Percentiles rank a stretch among this genome's conserved stretches.
These are phyloP conservation scores for Cybosia mesomella DNA, from an alignment of 2,888 invertebrate genomes.

Conservation along the genomic window DNA sequence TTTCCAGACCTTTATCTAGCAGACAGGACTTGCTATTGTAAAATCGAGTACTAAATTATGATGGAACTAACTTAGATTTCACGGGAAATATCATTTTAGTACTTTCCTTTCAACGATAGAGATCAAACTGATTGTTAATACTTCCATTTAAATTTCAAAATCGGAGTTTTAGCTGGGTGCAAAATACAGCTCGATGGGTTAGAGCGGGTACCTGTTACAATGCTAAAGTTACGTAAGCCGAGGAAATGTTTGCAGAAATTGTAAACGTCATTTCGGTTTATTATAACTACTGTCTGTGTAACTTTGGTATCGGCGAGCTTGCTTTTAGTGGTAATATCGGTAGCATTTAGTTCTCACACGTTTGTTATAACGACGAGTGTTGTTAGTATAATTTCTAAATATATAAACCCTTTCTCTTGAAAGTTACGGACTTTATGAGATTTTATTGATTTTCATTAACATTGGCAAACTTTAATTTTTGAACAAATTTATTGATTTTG, in stretches of 20 bases:
- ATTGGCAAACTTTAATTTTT: no score
- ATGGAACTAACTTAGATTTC: slow-evolving; percentile 74
- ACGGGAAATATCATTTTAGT: slow-evolving; percentile 66
- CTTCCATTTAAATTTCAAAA: slow-evolving; percentile 75
- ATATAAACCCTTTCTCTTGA: neutral
- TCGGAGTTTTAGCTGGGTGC: slow-evolving; percentile 56
- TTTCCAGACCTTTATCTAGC: slow-evolving; percentile 70
- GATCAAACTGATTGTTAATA: slow-evolving; percentile 67
- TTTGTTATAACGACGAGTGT: neutral
- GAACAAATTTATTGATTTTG: no score
- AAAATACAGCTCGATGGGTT: slow-evolving; percentile 55
- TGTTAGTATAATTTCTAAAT: neutral
- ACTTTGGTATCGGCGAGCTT: neutral
- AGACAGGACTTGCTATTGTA: slow-evolving; percentile 72
- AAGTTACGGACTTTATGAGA: neutral
- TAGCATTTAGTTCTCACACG: neutral
- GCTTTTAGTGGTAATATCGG: neutral
- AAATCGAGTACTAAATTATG: slow-evolving; percentile 78
- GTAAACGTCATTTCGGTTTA: slow-evolving; percentile 29
- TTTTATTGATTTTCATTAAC: no score
- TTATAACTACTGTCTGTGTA: slow-evolving; percentile 15
- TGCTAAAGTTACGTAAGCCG: slow-evolving; percentile 36
- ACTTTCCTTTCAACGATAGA: slow-evolving; percentile 65
- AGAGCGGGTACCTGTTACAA: slow-evolving; percentile 46
- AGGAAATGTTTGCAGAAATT: slow-evolving; percentile 36